Evolutionary conservation across 2,888 invertebrate species (phyloP), one percentile per base, ranked within the genome.

Genomic region (Parelbella ahira): DNA sequence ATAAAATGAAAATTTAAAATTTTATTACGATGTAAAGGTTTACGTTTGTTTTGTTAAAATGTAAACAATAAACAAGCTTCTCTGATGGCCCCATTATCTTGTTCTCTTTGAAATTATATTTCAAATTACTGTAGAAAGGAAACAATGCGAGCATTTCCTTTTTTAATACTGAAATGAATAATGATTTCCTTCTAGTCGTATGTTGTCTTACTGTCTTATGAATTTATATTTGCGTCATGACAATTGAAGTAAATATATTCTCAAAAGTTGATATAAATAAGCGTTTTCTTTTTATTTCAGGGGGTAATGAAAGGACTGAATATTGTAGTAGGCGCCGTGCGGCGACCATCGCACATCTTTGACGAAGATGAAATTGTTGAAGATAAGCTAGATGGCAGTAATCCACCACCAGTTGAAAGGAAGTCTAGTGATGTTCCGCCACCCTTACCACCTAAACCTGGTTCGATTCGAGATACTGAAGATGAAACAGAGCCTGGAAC

Each of bases 301-400:
- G 95, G 94, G 68, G 92, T 96, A 33, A 93, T 95, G 90, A 94
- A 93, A 64, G 95, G 95, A 0, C 90, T 95, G 9, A 94, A 94
- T 62, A 89, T 93, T 36, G 92, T 94, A 51, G 95, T 94, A 77
- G 94, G 94, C 55, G 90, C 93, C 10, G 94, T 93, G 44, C 89
- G 94, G 7, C 88, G 94, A 18, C 93, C 94, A 0, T 94, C 94
- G 12, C 89, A 91, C 56, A 89, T 89, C 57, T 86, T 89, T 30
- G 80, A 86, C 4, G 91, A 91, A 38, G 87, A 90, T 33, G 90
- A 89, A 29, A 50, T 75, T 19, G 49, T 74, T 19, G 58, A 69
- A 38, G 48, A 65, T 45, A 50, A 68, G 52, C 58, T 61, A 47
- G 60, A 63, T 15, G 63, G n/a, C n/a, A n/a, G 49, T 1, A 45